These are phyloP conservation scores for Bucorvus abyssinicus DNA, from an alignment of 2,797 vertebrate species.

Conservation along the genomic window DNA sequence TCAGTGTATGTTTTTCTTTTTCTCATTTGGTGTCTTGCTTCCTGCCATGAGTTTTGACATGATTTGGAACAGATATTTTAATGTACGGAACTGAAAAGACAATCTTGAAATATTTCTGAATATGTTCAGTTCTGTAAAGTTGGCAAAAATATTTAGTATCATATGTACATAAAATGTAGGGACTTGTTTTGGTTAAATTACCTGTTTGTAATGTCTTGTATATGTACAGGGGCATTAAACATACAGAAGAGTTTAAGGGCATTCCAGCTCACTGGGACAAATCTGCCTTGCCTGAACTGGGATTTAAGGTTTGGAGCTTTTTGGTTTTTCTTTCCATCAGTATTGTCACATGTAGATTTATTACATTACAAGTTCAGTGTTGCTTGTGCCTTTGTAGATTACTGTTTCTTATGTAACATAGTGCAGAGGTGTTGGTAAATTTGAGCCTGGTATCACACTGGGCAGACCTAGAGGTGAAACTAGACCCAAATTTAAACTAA, in stretches of 20 bases:
- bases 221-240: slow-evolving; percentile 53
- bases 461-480: neutral
- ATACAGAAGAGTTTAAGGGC: slow-evolving; percentile 28
- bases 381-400: neutral
- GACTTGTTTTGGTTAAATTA: neutral
- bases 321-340: neutral
- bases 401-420: neutral
- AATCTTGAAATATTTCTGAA: neutral
- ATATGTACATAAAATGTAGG: neutral
- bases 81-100: neutral
- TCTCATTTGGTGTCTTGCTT: neutral
- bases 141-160: neutral
- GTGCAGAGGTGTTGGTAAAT: neutral
- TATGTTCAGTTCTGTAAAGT: neutral
- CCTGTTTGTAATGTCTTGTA: neutral
- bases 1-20: neutral
- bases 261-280: slow-evolving; percentile 88
- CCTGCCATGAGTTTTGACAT: neutral
- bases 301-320: slow-evolving; percentile 81
- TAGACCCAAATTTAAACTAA: neutral
- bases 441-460: neutral
- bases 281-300: slow-evolving; percentile 76
- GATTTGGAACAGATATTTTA: neutral
- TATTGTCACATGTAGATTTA: neutral
- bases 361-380: neutral